Evolutionary conservation across 1,140 invertebrate species (phyloP), one percentile per base, ranked within the genome.

Genomic region (Aphis gossypii): DNA sequence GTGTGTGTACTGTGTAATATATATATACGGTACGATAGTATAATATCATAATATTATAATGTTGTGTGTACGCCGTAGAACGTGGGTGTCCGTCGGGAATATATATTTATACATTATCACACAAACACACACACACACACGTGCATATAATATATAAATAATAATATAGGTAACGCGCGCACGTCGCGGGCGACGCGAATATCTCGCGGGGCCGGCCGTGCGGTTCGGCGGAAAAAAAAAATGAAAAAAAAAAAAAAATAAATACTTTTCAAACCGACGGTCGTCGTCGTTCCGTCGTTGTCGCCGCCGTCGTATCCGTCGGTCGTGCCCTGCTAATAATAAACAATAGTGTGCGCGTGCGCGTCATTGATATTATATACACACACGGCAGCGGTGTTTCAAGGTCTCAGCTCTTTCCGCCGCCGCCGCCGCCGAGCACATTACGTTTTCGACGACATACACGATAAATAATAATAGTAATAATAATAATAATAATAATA

Each of bases 251-350:
- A 88, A 2, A 88, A 84, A 23, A 84, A 84, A 44, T 35, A 84
- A 84, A 83, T 48, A 87, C 44, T 30, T 87, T 48, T 88, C 48
- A 38, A 89, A 38, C 51, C 87, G 86, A 38, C 51, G 51, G 86
- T 60, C 84, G 84, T 87, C 86, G 86, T 51, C 48, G 48, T 51
- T 41, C 86, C 87, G 86, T 20, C 48, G 48, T 20, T 48, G 46
- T 60, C 30, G 84, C 35, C 86, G 86, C 20, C 86, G 46, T 20
- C 84, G 84, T 46, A 51, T 51, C 48, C 48, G 5, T 30, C 84
- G 20, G 48, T 88, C 87, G 87, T 54, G 87, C 48, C 87, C 87
- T 56, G 87, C 87, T 89, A 89, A 89, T 89, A 89, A 89, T 89
- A 89, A 89, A 89, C 87, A 89, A 88, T 88, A 88, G 46, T 11